Conservation (phyloP, 2,797 vertebrate species). For the Lagorchestes hirsutus region DNA sequence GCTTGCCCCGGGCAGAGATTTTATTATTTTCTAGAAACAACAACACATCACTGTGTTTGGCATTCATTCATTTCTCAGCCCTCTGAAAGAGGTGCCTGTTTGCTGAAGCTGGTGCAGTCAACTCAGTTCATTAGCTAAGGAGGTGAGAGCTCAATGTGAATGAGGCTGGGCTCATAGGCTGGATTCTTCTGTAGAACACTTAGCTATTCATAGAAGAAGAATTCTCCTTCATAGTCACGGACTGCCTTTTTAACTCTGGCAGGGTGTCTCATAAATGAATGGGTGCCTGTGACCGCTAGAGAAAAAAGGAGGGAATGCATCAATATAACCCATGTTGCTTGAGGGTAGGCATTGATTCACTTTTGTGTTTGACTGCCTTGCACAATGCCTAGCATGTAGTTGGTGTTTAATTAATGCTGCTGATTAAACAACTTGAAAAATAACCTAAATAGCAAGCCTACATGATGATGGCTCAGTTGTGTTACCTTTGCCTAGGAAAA, state of each 20-base stretch:
- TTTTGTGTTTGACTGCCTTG: background rate
- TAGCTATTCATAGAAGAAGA: background rate
- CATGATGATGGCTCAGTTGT: background rate
- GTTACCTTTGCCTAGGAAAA: background rate
- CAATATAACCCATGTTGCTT: background rate
- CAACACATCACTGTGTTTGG: background rate
- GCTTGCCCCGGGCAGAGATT: background rate
- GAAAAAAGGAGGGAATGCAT: background rate
- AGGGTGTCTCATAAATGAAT: background rate
- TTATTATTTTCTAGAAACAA: background rate
- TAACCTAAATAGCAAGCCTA: background rate
- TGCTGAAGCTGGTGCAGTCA: background rate
- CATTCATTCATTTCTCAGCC: background rate
- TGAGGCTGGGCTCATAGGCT: background rate
- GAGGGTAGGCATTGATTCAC: background rate
- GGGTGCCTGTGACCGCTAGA: background rate
- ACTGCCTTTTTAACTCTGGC: background rate
- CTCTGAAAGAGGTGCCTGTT: background rate
- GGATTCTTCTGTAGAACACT: background rate
- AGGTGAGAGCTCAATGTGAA: background rate
- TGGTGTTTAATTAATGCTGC: background rate
- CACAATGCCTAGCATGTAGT: background rate
- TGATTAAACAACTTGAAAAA: background rate
- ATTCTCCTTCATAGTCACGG: background rate
- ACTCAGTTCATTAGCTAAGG: background rate